Percentiles rank a stretch among this genome's conserved stretches.
Evolutionary conservation across 1,140 invertebrate species (phyloP).

Genomic region (Schlechtendalia chinensis): DNA sequence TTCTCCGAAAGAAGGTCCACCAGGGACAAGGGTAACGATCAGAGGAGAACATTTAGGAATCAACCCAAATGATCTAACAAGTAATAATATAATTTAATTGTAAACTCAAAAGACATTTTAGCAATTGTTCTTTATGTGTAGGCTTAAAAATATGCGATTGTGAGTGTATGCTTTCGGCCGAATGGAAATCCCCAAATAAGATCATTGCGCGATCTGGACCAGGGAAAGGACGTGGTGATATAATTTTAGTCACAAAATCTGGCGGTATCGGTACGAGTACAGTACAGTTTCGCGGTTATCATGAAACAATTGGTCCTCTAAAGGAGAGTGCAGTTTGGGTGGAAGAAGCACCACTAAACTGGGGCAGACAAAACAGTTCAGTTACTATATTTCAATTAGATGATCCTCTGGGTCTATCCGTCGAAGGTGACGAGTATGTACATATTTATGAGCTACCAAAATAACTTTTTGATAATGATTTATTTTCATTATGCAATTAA

Average conservation of each 20-base stretch:
- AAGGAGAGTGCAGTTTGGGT: constrained; percentile 99
- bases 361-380: constrained; percentile 77
- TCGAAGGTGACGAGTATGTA: constrained; percentile 83
- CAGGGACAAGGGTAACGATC: constrained; percentile 92
- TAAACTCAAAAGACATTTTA: not conserved
- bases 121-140: constrained; percentile 54
- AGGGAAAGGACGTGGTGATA: constrained; percentile 91
- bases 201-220: constrained; percentile 92
- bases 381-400: constrained; percentile 84
- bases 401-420: constrained; percentile 90
- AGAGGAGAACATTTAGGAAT: constrained; percentile 92
- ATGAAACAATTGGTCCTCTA: constrained; percentile 85
- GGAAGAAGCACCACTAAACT: constrained; percentile 80
- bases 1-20: constrained; percentile 96
- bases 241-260: constrained; percentile 85
- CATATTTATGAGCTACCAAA: not conserved
- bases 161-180: constrained; percentile 90
- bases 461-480: not conserved
- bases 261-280: constrained; percentile 92
- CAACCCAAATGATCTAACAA: constrained; percentile 80
- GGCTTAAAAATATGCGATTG: constrained; percentile 92
- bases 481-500: constrained; percentile 54
- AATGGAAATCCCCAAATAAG: constrained; percentile 98
- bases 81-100: constrained; percentile 59
- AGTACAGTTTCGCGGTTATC: constrained; percentile 88